These are phyloP conservation scores for Paraplagusia blochii DNA, from an alignment of 2,113 vertebrate species.

Conservation along the genomic window DNA sequence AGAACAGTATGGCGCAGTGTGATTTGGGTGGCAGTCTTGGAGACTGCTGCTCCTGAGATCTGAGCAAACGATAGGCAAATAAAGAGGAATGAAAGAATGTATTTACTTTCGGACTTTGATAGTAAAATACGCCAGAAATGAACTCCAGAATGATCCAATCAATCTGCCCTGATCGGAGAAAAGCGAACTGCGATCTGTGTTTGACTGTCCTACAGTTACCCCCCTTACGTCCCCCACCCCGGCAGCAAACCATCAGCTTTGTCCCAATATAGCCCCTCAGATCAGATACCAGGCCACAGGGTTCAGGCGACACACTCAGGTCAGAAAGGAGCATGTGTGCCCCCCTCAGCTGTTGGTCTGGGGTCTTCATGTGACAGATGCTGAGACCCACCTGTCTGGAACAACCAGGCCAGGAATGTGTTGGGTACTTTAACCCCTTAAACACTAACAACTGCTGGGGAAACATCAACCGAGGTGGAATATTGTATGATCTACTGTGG, in stretches of 20 bases:
- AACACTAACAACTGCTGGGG: not conserved
- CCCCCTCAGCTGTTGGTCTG: slow-evolving; percentile 50
- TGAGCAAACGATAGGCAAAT: too few species aligned
- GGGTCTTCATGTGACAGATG: slow-evolving; percentile 19
- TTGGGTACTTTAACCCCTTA: not conserved
- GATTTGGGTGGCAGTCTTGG: too few species aligned
- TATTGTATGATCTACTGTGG: not conserved
- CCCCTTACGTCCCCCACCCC: too few species aligned
- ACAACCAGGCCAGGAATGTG: slow-evolving; percentile 14
- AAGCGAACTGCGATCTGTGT: slow-evolving; percentile 1
- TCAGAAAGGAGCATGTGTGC: slow-evolving; percentile 29
- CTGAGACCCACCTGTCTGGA: slow-evolving; percentile 30
- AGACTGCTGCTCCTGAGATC: too few species aligned
- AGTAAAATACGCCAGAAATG: too few species aligned
- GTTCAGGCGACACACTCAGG: slow-evolving; percentile 48
- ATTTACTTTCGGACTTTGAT: too few species aligned
- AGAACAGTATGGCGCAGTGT: too few species aligned
- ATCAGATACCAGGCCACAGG: slow-evolving; percentile 57
- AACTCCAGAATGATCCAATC: too few species aligned
- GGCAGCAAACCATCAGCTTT: slow-evolving; percentile 31
- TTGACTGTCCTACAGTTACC: slow-evolving; percentile 19
- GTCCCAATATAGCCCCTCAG: slow-evolving; percentile 59
- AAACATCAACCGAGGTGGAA: not conserved
- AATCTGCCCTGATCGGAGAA: not conserved
- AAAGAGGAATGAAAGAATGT: too few species aligned